These are phyloP conservation scores for Phaethornis superciliosus DNA, from an alignment of 2,113 vertebrate species.

Conservation along the genomic window DNA sequence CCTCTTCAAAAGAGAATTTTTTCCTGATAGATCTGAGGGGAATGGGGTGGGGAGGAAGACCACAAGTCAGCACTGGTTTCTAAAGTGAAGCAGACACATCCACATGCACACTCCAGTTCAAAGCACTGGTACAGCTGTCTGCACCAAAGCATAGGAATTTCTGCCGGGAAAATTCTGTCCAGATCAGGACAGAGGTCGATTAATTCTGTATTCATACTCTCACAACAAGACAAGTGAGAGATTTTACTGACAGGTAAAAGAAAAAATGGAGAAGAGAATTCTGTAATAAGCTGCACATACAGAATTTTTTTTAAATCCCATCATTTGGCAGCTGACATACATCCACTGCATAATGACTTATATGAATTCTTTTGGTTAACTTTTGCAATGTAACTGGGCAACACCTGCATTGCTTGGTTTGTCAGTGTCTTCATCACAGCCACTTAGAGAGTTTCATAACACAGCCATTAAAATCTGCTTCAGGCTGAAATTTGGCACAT, in stretches of 20 bases:
- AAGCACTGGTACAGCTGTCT: neutral
- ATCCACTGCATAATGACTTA: neutral
- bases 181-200: neutral
- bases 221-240: neutral
- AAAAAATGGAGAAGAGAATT: neutral
- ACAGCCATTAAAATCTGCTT: conserved; percentile 19
- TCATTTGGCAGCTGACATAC: neutral
- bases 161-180: neutral
- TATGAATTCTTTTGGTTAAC: neutral
- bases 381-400: neutral
- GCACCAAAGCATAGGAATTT: neutral
- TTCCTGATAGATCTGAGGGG: neutral
- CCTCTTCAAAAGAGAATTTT: neutral
- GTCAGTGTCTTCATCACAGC: conserved; percentile 4
- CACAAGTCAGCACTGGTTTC: neutral
- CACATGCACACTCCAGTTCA: neutral
- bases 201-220: neutral
- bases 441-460: conserved; percentile 7
- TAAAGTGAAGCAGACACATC: neutral
- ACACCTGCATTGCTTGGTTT: neutral
- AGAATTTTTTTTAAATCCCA: neutral
- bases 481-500: neutral
- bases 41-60: neutral
- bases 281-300: neutral
- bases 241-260: neutral